A percentile compares a stretch with the other conserved stretches of the same genome.
Conservation (phyloP, 2,113 vertebrate genomes). For the Orycteropus afer region DNA sequence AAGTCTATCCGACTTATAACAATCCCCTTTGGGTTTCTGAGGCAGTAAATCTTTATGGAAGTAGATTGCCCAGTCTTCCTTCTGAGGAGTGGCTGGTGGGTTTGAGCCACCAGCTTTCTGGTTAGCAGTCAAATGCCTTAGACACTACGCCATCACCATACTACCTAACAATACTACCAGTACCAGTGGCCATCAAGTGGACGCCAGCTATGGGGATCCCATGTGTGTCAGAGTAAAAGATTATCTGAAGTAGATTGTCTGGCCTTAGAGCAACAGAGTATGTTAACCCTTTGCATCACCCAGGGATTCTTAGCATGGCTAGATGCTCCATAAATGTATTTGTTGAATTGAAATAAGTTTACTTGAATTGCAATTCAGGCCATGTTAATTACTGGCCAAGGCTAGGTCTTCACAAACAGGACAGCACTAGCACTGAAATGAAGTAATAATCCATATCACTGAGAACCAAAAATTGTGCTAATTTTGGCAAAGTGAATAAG, state of each 20-base stretch:
- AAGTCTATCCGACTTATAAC: too few species aligned
- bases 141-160: too few species aligned
- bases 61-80: too few species aligned
- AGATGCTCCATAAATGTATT: constrained; percentile 52
- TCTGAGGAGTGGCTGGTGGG: too few species aligned
- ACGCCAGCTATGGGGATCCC: not conserved
- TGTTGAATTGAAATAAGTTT: constrained; percentile 52
- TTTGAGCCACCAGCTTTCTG: too few species aligned
- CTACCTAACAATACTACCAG: constrained; percentile 26
- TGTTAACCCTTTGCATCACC: not conserved
- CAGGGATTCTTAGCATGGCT: not conserved
- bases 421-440: constrained; percentile 63
- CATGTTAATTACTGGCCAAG: constrained; percentile 55
- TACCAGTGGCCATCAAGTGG: not conserved
- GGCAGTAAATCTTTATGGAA: too few species aligned
- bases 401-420: constrained; percentile 50
- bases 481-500: constrained; percentile 72
- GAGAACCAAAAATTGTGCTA: constrained; percentile 62
- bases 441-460: constrained; percentile 72
- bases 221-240: not conserved
- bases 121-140: too few species aligned
- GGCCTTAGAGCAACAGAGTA: not conserved
- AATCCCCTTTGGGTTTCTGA: too few species aligned
- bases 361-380: constrained; percentile 56
- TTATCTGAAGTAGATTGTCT: not conserved